Conservation (phyloP, 2,888 invertebrate species). For the Cephus spinipes region DNA sequence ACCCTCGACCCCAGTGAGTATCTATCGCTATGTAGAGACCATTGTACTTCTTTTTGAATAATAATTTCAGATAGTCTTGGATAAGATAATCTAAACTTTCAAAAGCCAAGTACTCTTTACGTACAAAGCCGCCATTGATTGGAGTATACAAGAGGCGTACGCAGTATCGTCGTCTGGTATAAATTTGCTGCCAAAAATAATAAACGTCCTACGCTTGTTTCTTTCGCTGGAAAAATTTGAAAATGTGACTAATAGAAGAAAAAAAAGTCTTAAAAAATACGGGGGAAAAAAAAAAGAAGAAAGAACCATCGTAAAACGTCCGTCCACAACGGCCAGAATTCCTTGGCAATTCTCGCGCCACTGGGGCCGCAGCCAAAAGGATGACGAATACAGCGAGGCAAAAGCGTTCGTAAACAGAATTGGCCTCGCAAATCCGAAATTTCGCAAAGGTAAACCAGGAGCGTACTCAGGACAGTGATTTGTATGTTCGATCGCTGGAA, state of each 20-base stretch:
- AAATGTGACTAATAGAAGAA: background rate
- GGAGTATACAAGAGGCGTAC: background rate
- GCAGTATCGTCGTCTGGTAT: background rate
- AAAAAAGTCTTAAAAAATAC: background rate
- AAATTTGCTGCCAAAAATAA: background rate
- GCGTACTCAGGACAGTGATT: slow-evolving; percentile 6
- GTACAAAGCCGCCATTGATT: background rate
- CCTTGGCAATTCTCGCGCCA: slow-evolving; percentile 52
- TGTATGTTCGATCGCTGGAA: slow-evolving; percentile 17
- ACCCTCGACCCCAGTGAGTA: slow-evolving; percentile 3
- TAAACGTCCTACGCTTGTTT: background rate
- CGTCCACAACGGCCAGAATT: background rate
- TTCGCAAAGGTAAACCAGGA: background rate
- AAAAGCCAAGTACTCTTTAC: background rate
- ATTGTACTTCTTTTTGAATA: background rate
- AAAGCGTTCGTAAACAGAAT: slow-evolving; percentile 31
- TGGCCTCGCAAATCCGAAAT: slow-evolving; percentile 15
- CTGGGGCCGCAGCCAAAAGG: slow-evolving; percentile 53
- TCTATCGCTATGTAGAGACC: background rate
- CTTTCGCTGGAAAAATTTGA: background rate
- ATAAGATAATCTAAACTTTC: slow-evolving; percentile 5
- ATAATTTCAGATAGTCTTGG: slow-evolving; percentile 1
- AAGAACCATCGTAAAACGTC: background rate
- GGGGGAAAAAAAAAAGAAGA: background rate
- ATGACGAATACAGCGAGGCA: slow-evolving; percentile 46